Evolutionary conservation across 2,113 vertebrate species (phyloP).

Genomic region (Athene cunicularia): DNA sequence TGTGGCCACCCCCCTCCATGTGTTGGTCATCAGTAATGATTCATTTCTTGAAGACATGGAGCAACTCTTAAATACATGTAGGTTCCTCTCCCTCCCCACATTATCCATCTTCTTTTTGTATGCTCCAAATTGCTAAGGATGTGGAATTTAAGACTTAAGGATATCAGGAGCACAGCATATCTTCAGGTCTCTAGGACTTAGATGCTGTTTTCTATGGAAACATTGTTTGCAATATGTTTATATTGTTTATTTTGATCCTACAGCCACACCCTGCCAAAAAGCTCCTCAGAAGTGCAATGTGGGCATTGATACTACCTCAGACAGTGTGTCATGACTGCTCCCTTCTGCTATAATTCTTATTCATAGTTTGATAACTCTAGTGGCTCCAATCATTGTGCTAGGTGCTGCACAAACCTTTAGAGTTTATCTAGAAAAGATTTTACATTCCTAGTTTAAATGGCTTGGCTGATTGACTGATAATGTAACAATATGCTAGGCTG

Average conservation of each 20-base stretch:
- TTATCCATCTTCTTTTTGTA: not conserved
- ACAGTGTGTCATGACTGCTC: not conserved
- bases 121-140: not conserved
- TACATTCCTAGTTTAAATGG: constrained; percentile 37
- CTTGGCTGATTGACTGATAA: constrained; percentile 41
- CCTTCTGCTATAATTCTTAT: constrained; percentile 10
- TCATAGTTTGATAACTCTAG: not conserved
- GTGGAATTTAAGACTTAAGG: not conserved
- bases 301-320: not conserved
- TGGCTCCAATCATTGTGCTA: not conserved
- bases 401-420: not conserved
- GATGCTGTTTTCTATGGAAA: not conserved
- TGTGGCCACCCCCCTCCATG: constrained; percentile 17
- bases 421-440: constrained; percentile 41
- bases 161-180: not conserved
- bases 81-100: not conserved
- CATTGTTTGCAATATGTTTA: not conserved
- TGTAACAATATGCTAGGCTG: not conserved
- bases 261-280: not conserved
- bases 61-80: not conserved
- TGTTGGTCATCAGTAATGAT: constrained; percentile 68
- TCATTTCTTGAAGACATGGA: constrained; percentile 30
- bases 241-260: not conserved
- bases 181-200: not conserved
- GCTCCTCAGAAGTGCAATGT: not conserved